A percentile compares a stretch with the other conserved stretches of the same genome.
Conservation (phyloP, 2,888 invertebrate genomes). For the Dynastes maya region DNA sequence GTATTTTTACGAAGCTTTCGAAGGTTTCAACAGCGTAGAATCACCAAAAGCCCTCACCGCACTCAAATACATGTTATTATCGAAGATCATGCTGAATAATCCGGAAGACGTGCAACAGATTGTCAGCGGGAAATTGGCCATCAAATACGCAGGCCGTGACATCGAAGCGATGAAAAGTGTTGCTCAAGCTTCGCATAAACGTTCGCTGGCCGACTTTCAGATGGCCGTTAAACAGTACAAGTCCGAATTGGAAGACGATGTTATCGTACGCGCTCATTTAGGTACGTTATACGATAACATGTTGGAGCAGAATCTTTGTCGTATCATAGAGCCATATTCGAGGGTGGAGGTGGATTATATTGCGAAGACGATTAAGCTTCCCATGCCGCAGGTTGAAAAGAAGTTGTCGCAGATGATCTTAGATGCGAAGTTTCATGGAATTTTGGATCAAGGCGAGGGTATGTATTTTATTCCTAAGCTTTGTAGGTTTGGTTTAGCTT, state of each 20-base stretch:
- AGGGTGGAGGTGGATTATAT: constrained; percentile 95
- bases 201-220: constrained; percentile 98
- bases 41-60: constrained; percentile 92
- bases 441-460: constrained; percentile 97
- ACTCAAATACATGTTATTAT: constrained; percentile 99
- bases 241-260: constrained; percentile 93
- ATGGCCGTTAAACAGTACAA: constrained; percentile 89
- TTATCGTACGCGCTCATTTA: constrained; percentile 96
- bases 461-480: constrained; percentile 49
- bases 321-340: constrained; percentile 99
- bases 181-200: constrained; percentile 95
- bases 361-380: constrained; percentile 91
- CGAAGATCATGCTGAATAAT: constrained; percentile 98
- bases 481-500: background rate
- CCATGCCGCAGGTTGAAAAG: constrained; percentile 95
- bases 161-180: constrained; percentile 99
- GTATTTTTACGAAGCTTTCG: constrained; percentile 99
- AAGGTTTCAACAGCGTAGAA: constrained; percentile 97
- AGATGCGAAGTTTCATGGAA: constrained; percentile 97
- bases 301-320: constrained; percentile 98
- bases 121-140: constrained; percentile 95
- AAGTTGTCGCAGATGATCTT: constrained; percentile 99
- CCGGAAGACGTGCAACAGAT: constrained; percentile 97
- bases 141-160: constrained; percentile 96
- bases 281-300: constrained; percentile 98